phyloP scores from a whole-genome alignment of 2,797 vertebrate genomes.

The Alfaro cultratus region DNA sequence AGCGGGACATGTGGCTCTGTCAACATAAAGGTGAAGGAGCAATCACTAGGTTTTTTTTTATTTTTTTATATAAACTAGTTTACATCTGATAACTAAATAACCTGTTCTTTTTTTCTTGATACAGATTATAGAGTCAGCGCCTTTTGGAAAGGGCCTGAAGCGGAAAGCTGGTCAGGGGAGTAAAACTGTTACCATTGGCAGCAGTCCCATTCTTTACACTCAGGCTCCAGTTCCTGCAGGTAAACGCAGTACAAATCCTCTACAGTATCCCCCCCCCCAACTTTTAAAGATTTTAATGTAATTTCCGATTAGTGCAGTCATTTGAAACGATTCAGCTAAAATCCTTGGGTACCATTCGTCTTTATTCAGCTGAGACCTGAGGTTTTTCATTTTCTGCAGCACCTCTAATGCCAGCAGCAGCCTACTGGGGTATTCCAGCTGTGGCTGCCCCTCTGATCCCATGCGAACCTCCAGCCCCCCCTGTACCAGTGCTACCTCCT shows the following conservation, averaged over 20 bases:
- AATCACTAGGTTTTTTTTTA: not conserved
- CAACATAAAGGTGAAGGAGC: conserved; percentile 78
- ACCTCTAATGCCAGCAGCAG: conserved; percentile 69
- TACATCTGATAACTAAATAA: not conserved
- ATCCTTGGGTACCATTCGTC: not conserved
- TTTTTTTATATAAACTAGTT: not conserved
- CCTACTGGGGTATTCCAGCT: conserved; percentile 84
- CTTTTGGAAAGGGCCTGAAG: conserved; percentile 85
- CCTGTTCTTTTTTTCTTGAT: conserved; percentile 13
- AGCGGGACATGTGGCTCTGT: conserved; percentile 67
- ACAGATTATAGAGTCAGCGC: conserved; percentile 74
- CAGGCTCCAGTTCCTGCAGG: conserved; percentile 83
- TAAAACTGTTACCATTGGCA: conserved; percentile 91
- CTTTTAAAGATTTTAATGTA: not conserved
- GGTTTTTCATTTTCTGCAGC: conserved; percentile 53
- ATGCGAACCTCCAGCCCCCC: conserved; percentile 80
- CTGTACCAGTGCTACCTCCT: conserved; percentile 58
- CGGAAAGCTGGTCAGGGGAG: conserved; percentile 85
- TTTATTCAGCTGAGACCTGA: not conserved
- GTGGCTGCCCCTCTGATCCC: conserved; percentile 79
- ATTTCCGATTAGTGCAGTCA: not conserved
- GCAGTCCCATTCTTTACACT: conserved; percentile 92
- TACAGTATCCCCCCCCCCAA: not conserved
- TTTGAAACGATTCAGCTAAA: not conserved
- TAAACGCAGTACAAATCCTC: conserved; percentile 48